These are phyloP conservation scores for Pemphredon lugubris DNA, from an alignment of 2,888 invertebrate genomes.

Conservation along the genomic window DNA sequence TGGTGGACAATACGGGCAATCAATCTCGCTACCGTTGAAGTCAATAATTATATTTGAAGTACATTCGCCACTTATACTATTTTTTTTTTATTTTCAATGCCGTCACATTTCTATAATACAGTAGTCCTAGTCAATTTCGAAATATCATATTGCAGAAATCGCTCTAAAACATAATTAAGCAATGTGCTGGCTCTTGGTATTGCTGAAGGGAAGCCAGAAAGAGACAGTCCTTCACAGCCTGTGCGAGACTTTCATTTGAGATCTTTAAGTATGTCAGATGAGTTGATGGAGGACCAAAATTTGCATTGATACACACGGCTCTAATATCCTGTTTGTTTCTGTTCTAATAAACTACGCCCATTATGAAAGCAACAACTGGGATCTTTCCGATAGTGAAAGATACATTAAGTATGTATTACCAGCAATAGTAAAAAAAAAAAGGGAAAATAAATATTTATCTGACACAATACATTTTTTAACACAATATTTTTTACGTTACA, in stretches of 20 bases:
- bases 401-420: conserved; percentile 38
- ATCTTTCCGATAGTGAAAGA: conserved; percentile 19
- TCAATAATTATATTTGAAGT: conserved; percentile 51
- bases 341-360: conserved; percentile 13
- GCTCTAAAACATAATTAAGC: conserved; percentile 70
- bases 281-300: conserved; percentile 59
- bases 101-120: conserved; percentile 56
- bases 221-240: conserved; percentile 73
- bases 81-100: conserved; percentile 59
- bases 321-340: conserved; percentile 6
- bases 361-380: conserved; percentile 37
- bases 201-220: conserved; percentile 48
- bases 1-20: conserved; percentile 9
- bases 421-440: no score
- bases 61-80: conserved; percentile 69
- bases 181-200: conserved; percentile 60
- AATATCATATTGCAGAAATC: conserved; percentile 61
- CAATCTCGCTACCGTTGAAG: conserved; percentile 48
- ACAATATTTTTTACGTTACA: conserved; percentile 23
- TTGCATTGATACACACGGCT: conserved; percentile 13
- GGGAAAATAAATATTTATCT: conserved; percentile 41
- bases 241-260: conserved; percentile 71
- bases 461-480: conserved; percentile 36
- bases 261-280: conserved; percentile 67
- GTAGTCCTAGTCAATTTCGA: conserved; percentile 60